Percentiles rank a stretch among this genome's conserved stretches.
Conservation (phyloP, 2,888 invertebrate species). For the Tethea ocularis region DNA sequence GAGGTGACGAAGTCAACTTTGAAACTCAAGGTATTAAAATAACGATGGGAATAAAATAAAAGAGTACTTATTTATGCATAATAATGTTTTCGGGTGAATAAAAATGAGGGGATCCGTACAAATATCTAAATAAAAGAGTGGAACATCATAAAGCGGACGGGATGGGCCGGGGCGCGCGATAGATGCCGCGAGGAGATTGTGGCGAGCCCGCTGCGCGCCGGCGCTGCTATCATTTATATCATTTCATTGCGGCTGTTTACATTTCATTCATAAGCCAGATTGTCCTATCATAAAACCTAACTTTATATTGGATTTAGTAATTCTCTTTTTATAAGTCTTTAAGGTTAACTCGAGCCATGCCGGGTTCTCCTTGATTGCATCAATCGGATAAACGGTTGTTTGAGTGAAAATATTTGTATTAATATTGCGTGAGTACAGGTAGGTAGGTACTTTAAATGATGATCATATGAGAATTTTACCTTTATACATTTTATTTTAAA, state of each 20-base stretch:
- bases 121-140: slow-evolving; percentile 80
- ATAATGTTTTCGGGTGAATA: slow-evolving; percentile 76
- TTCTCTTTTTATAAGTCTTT: background rate
- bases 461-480: background rate
- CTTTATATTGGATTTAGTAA: slow-evolving; percentile 48
- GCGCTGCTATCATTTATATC: slow-evolving; percentile 73
- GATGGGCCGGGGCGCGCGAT: slow-evolving; percentile 41
- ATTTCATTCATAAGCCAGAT: slow-evolving; percentile 78
- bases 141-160: slow-evolving; percentile 68
- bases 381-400: slow-evolving; percentile 4
- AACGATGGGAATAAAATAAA: slow-evolving; percentile 80
- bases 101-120: slow-evolving; percentile 76
- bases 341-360: background rate
- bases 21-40: slow-evolving; percentile 71
- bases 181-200: slow-evolving; percentile 78
- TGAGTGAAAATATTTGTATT: background rate
- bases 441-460: background rate
- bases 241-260: slow-evolving; percentile 80
- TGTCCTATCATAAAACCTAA: slow-evolving; percentile 61
- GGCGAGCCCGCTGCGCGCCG: slow-evolving; percentile 46
- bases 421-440: background rate
- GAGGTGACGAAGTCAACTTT: slow-evolving; percentile 74
- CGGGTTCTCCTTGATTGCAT: background rate
- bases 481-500: slow-evolving; percentile 16
- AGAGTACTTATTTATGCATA: slow-evolving; percentile 77